Percentiles rank a stretch among this genome's conserved stretches.
Conservation (phyloP, 2,797 vertebrate species). For the Acipenser transmontanus region DNA sequence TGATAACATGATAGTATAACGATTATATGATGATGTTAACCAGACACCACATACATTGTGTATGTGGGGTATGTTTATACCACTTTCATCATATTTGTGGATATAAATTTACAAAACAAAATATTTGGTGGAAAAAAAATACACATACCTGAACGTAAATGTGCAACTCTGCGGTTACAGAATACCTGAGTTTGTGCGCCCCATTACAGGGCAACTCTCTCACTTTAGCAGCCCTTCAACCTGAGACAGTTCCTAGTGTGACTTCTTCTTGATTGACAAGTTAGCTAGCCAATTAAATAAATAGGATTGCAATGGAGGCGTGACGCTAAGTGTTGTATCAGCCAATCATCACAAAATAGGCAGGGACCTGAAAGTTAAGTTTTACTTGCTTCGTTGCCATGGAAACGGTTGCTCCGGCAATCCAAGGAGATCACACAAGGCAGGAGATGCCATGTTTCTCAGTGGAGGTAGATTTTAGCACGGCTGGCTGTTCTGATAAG, state of each 20-base stretch:
- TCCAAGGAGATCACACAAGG: conserved; percentile 7
- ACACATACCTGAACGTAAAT: no score
- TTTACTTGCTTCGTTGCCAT: conserved; percentile 51
- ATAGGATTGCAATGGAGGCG: neutral
- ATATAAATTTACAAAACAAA: neutral
- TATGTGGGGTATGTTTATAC: no score
- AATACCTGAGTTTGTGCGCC: no score
- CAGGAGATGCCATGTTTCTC: neutral
- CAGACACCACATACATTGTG: no score
- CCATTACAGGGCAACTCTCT: conserved; percentile 3
- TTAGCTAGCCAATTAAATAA: conserved; percentile 42
- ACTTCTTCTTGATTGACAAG: conserved; percentile 57
- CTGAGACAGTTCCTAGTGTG: conserved; percentile 41
- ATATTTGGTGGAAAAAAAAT: no score
- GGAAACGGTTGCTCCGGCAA: conserved; percentile 49
- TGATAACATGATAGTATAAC: no score
- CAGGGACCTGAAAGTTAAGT: conserved; percentile 29
- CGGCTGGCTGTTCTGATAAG: neutral
- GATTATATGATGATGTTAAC: no score
- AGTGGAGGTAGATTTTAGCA: neutral
- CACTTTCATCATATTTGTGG: no score
- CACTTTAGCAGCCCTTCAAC: conserved; percentile 51
- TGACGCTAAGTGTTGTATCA: conserved; percentile 9
- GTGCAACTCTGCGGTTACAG: no score
- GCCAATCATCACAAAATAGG: conserved; percentile 42